A percentile compares a stretch with the other conserved stretches of the same genome.
Conservation (phyloP, 2,888 invertebrate species). For the Poecilus cupreus region DNA sequence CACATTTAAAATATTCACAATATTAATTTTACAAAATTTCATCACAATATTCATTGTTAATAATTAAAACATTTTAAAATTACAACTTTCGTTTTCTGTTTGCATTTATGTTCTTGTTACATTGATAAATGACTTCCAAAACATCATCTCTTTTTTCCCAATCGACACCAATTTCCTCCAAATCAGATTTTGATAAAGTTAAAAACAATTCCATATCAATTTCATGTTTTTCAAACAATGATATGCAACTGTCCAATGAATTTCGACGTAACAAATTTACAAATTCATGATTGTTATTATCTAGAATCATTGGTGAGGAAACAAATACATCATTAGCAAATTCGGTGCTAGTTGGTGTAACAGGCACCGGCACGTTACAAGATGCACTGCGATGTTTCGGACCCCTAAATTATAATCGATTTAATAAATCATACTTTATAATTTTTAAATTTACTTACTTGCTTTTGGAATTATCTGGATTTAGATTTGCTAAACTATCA, state of each 20-base stretch:
- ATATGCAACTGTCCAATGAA: slow-evolving; percentile 43
- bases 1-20: background rate
- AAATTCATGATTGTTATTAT: slow-evolving; percentile 17
- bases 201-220: slow-evolving; percentile 50
- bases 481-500: background rate
- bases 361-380: background rate
- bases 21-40: background rate
- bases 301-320: background rate
- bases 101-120: background rate
- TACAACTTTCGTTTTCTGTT: background rate
- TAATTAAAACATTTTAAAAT: background rate
- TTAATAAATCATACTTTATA: background rate
- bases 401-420: background rate
- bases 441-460: background rate
- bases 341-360: background rate
- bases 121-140: slow-evolving; percentile 45
- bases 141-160: slow-evolving; percentile 48
- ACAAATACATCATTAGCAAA: slow-evolving; percentile 13
- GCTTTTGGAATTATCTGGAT: background rate
- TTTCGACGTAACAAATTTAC: slow-evolving; percentile 12
- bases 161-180: slow-evolving; percentile 31
- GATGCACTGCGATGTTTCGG: slow-evolving; percentile 7
- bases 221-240: slow-evolving; percentile 53
- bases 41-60: background rate
- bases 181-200: slow-evolving; percentile 38